Evolutionary conservation across 2,888 invertebrate genomes (phyloP).

Genomic region (Mactromeris polynyma): DNA sequence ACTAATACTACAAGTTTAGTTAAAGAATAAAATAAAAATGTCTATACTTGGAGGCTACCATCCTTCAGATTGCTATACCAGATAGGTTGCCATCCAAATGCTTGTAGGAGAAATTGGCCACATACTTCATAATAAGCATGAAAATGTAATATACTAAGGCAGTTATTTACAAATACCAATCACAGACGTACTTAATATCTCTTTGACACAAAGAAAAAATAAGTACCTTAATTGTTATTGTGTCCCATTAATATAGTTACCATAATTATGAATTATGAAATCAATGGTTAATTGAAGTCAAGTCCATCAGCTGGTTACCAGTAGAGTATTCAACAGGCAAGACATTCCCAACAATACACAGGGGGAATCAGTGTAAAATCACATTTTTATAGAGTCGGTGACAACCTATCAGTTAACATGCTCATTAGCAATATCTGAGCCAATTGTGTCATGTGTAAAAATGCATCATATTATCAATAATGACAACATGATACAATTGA

Average conservation of each 20-base stretch:
- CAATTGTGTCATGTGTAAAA: neutral
- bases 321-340: neutral
- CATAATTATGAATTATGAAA: neutral
- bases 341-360: neutral
- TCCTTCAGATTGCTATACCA: too few species aligned
- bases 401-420: neutral
- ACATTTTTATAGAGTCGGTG: neutral
- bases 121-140: too few species aligned
- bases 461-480: neutral
- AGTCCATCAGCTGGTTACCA: neutral
- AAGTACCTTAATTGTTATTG: neutral
- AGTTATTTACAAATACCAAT: neutral
- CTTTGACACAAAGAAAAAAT: neutral
- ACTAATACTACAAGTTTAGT: too few species aligned
- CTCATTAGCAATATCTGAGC: neutral
- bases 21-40: too few species aligned
- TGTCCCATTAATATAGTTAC: neutral
- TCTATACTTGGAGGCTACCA: too few species aligned
- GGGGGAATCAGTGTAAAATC: neutral
- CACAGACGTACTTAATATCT: neutral
- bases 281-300: neutral
- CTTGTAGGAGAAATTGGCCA: too few species aligned
- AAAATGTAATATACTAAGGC: too few species aligned
- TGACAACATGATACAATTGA: neutral
- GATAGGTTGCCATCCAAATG: too few species aligned